Evolutionary conservation across 2,888 invertebrate species (phyloP), one percentile per base, ranked within the genome.

Genomic region (Oxyteleia sp.): DNA sequence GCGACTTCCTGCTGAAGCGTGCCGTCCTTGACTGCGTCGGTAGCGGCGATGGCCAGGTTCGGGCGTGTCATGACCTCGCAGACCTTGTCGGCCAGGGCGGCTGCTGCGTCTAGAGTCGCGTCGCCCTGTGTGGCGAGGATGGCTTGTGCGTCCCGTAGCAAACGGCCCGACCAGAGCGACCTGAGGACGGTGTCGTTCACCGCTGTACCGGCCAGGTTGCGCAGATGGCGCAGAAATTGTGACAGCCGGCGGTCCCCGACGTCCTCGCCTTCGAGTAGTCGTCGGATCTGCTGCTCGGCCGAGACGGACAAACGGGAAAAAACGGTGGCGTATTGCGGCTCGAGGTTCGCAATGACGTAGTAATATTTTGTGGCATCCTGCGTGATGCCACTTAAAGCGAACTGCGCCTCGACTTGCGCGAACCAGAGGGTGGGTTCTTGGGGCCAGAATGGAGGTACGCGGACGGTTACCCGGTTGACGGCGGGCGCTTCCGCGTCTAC

Each of bases 181-280:
- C 41, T 16, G 1, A 57, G 18, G 5, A 57, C n/a, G 3, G 16
- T 18, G 20, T 57, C 38, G 0, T 38, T 18, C 0, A 38, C 41
- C 11, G 1, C 10, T 10, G 10, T 16, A 8, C 61, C 61, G 4
- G 16, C 26, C 0, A 35, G 15, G 10, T 18, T 43, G 4, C 45
- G 13, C n/a, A 61, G 26, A 15, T 55, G 43, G 1, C 68, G 53
- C 4, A 68, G 16, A 16, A 55, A 68, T 57, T 90, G 88, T 0
- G 88, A 87, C 4, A 88, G 88, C 49, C 79, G 86, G 4, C 87
- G 53, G 64, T 87, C 84, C 2, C 86, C 85, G 5, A 86, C 16
- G 1, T 82, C 79, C 18, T 47, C 57, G 8, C 35, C 45, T 13
- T 15, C 20, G 4, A 61, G 8, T 13, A 74, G 29, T 10, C 26